Conservation (phyloP, 2,888 invertebrate species). For the Beris morrisii region DNA sequence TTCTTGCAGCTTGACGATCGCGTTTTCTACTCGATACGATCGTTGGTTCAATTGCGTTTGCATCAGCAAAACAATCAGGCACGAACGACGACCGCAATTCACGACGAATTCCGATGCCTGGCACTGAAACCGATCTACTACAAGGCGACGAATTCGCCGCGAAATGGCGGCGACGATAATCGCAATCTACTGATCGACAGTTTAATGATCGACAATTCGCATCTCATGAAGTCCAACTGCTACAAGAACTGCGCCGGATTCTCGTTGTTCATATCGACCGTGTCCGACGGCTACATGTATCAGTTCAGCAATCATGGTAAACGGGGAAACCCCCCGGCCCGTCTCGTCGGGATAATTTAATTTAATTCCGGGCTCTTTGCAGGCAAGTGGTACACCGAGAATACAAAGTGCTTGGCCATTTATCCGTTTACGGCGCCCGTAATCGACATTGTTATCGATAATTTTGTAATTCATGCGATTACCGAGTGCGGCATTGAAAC, state of each 20-base stretch:
- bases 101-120: conserved; percentile 53
- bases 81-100: conserved; percentile 8
- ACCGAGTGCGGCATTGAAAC: conserved; percentile 77
- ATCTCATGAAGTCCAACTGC: conserved; percentile 58
- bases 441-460: conserved; percentile 66
- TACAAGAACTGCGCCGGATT: conserved; percentile 63
- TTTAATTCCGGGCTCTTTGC: not conserved
- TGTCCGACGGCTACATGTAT: conserved; percentile 73
- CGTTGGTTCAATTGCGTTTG: conserved; percentile 29
- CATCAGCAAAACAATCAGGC: not conserved
- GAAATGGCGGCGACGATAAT: not conserved
- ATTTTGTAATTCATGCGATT: conserved; percentile 70
- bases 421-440: conserved; percentile 76
- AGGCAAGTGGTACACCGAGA: conserved; percentile 56
- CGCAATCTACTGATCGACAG: conserved; percentile 44
- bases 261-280: conserved; percentile 65
- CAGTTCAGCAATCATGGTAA: conserved; percentile 63
- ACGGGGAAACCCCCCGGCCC: too few relatives aligned
- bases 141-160: conserved; percentile 35
- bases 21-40: conserved; percentile 31
- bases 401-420: conserved; percentile 62
- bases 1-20: conserved; percentile 26
- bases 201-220: conserved; percentile 33
- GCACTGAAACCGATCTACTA: conserved; percentile 54
- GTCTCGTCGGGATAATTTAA: too few relatives aligned